Conservation (phyloP, 2,888 invertebrate species). For the Drosophila buzzatii region DNA sequence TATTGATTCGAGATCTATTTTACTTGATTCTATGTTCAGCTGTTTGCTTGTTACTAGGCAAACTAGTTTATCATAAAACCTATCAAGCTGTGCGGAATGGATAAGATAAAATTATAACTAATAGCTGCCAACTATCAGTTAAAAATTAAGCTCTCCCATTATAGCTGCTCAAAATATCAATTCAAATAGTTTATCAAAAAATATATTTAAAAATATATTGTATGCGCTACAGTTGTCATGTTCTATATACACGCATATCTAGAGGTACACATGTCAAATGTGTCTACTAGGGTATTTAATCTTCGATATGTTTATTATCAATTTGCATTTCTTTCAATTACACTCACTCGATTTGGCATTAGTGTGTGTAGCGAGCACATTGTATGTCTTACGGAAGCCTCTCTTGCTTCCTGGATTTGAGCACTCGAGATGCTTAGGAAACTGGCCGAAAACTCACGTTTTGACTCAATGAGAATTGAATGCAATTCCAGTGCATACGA, state of each 20-base stretch:
- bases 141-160: neutral
- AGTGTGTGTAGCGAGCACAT: neutral
- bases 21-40: neutral
- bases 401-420: conserved; percentile 53
- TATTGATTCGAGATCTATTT: neutral
- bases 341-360: neutral
- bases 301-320: neutral
- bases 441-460: conserved; percentile 63
- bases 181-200: neutral
- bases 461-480: conserved; percentile 53
- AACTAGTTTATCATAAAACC: neutral
- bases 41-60: neutral
- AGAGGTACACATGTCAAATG: neutral
- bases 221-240: neutral
- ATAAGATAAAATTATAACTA: neutral
- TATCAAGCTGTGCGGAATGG: too few relatives aligned
- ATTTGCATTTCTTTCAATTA: neutral
- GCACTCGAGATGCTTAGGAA: conserved; percentile 11
- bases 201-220: neutral
- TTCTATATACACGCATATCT: neutral
- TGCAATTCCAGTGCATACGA: conserved; percentile 27
- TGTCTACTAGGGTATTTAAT: neutral
- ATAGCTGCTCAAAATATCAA: neutral
- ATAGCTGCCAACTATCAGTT: neutral
- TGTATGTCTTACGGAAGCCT: neutral